Evolutionary conservation across 2,888 invertebrate genomes (phyloP).

Genomic region (Cataglyphis altisquamis): DNA sequence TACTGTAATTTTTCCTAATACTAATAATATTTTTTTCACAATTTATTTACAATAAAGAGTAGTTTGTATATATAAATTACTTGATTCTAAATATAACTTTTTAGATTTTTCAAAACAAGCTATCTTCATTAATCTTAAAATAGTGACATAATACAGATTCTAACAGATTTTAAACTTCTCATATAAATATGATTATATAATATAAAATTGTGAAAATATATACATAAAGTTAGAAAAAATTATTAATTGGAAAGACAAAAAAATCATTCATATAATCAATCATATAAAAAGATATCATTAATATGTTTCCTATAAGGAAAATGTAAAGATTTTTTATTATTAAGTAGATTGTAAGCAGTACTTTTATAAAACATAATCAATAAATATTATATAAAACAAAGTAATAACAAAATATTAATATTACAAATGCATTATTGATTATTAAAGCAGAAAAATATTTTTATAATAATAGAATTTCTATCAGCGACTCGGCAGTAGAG

Average conservation of each 20-base stretch:
- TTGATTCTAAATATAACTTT: conserved; percentile 17
- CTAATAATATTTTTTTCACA: background rate
- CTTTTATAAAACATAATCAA: background rate
- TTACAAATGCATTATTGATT: background rate
- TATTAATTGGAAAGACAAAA: background rate
- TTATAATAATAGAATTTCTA: conserved; percentile 9
- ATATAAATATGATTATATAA: background rate
- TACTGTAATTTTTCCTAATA: background rate
- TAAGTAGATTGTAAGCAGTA: background rate
- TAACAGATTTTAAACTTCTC: background rate
- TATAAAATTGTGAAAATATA: background rate
- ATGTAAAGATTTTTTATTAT: background rate
- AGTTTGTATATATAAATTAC: background rate
- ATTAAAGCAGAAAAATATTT: background rate
- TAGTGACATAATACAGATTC: background rate
- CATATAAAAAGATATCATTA: background rate
- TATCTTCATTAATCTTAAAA: background rate
- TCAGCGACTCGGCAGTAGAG: background rate
- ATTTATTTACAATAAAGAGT: background rate
- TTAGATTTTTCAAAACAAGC: background rate
- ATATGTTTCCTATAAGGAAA: background rate
- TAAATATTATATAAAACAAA: background rate
- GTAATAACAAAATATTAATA: background rate
- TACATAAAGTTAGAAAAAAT: background rate
- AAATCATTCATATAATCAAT: too few species aligned